These are phyloP conservation scores for Apostichopus leukothele DNA, from an alignment of 53 echinoderm and acorn worm genomes.

Conservation along the genomic window DNA sequence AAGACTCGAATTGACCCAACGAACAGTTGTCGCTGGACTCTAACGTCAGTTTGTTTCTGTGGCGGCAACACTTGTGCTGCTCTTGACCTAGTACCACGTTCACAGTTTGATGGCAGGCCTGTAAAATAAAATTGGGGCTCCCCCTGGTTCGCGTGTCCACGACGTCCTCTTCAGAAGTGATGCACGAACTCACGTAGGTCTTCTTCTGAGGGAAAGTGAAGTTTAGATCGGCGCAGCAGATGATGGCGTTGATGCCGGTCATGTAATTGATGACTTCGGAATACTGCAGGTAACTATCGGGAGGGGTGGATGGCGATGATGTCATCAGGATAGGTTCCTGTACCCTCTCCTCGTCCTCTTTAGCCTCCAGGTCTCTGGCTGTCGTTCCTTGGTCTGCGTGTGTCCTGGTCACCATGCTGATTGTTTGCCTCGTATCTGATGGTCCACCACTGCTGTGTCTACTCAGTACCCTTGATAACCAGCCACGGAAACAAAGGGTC, in stretches of 20 bases:
- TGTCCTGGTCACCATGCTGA: not conserved
- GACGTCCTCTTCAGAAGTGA: constrained; percentile 22
- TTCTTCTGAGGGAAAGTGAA: constrained; percentile 28
- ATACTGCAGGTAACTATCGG: not conserved
- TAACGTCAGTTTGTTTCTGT: constrained; percentile 19
- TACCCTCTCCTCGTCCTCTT: not conserved
- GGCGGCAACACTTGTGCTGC: constrained; percentile 21
- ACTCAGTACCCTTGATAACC: constrained; percentile 14
- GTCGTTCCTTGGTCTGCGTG: constrained; percentile 15
- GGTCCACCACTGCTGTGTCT: not conserved
- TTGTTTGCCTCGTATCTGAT: not conserved
- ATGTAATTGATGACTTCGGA: not conserved
- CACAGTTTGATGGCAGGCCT: constrained; percentile 30
- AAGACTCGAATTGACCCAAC: constrained; percentile 12
- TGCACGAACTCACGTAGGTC: constrained; percentile 32
- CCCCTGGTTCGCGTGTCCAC: not conserved
- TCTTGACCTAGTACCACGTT: constrained; percentile 21
- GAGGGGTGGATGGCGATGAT: not conserved
- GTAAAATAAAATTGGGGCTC: constrained; percentile 21
- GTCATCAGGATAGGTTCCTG: not conserved
- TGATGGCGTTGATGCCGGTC: not conserved
- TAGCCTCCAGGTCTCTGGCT: not conserved
- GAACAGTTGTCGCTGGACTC: not conserved
- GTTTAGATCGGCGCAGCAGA: constrained; percentile 31
- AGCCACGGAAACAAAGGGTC: constrained; percentile 33